Percentiles rank a stretch among this genome's conserved stretches.
Evolutionary conservation across 2,888 invertebrate species (phyloP).

Genomic region (Tortricodes alternella): DNA sequence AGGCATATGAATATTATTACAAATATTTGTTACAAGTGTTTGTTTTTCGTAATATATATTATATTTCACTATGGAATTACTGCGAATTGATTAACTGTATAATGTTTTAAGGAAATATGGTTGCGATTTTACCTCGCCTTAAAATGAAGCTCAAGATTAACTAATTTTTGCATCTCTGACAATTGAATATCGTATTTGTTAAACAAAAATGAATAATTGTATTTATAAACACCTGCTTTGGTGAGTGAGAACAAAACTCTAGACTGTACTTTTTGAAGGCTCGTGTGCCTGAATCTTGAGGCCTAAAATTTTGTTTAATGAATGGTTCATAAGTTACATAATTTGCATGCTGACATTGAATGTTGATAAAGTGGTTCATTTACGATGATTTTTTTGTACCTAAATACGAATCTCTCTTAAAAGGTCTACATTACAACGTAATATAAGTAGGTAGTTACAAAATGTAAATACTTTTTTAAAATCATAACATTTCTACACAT

Average conservation of each 20-base stretch:
- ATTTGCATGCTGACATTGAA: too few species aligned
- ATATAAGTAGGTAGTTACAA: slow-evolving; percentile 62
- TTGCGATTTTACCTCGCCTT: not conserved
- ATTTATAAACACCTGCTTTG: too few species aligned
- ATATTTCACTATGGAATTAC: slow-evolving; percentile 36
- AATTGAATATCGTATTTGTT: too few species aligned
- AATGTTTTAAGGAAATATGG: not conserved
- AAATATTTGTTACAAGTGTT: slow-evolving; percentile 44
- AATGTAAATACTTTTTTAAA: slow-evolving; percentile 70
- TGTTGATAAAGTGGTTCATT: not conserved
- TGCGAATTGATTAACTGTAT: slow-evolving; percentile 30
- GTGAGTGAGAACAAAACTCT: too few species aligned
- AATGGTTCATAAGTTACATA: too few species aligned
- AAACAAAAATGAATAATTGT: too few species aligned
- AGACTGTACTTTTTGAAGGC: too few species aligned
- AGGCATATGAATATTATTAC: slow-evolving; percentile 31
- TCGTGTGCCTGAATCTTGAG: too few species aligned
- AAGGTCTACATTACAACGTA: slow-evolving; percentile 60
- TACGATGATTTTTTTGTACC: not conserved
- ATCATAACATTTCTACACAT: slow-evolving; percentile 67
- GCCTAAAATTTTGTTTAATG: too few species aligned
- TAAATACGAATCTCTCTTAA: slow-evolving; percentile 45
- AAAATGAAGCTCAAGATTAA: too few species aligned
- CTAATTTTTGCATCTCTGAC: too few species aligned
- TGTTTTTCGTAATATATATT: slow-evolving; percentile 23